Base-by-base conservation (phyloP, 2,888 invertebrate species). In the Theristus sp. region DNA sequence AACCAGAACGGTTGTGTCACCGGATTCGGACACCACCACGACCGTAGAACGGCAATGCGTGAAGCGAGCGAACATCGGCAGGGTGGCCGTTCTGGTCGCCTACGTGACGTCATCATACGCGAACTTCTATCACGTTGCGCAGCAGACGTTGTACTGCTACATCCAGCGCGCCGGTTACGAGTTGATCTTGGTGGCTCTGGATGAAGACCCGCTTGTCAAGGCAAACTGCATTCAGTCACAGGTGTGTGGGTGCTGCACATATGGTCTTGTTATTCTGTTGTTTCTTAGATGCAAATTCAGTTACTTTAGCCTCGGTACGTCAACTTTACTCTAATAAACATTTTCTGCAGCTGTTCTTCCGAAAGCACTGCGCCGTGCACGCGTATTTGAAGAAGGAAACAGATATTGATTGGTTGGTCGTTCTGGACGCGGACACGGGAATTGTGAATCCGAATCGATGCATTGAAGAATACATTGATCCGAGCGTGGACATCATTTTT, bases 361-460 rank as follows among this genome's bases (percentile, higher is more conserved):
- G 67, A 54, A 71, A 71, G 58, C 71, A 71, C 59, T 71, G 71
- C 58, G 70, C 71, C 1, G 71, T 69, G 0, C 66, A 70, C 1
- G 67, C 67, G 27, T 71, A 71, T 62, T 62, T 71, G 47, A 62
- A 66, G 20, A 67, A 69, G 52, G 64, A 68, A n/a, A n/a, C n/a
- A n/a, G n/a, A n/a, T n/a, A n/a, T n/a, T n/a, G 71, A 71, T 61
- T 71, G 71, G 70, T 66, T 71, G 67, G 62, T 71, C 31, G 70
- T 71, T 38, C 63, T 71, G 30, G 71, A 71, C 60, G 71, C 71
- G 24, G 71, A 71, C 61, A 66, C 71, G 13, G 70, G 68, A 47
- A 65, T 71, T 6, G 70, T 68, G 53, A 71, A 71, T 62, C 71
- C 71, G n/a, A 38, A 25, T 25, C 29, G 49, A 28, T 53, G 53